phyloP scores from a whole-genome alignment of 2,888 invertebrate species.

The Ceriagrion tenellum region DNA sequence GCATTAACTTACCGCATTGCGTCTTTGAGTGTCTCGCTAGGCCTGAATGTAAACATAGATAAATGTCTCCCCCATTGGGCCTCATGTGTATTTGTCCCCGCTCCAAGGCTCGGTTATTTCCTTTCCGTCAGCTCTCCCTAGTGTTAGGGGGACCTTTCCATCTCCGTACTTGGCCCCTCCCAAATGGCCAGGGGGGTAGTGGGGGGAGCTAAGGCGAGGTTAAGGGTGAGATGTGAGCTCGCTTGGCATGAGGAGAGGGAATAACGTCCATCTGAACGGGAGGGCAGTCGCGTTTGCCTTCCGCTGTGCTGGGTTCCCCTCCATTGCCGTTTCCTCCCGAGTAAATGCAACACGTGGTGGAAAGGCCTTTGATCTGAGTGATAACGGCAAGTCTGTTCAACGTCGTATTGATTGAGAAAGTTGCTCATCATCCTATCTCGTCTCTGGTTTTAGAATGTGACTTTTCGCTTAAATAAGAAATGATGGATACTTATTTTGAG shows the following conservation, averaged over 20 bases:
- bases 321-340: neutral
- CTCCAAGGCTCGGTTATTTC: neutral
- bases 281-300: slow-evolving; percentile 20
- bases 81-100: neutral
- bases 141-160: neutral
- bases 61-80: neutral
- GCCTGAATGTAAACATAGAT: neutral
- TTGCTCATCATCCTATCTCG: neutral
- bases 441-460: neutral
- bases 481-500: too few species aligned
- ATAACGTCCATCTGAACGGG: neutral
- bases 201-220: too few species aligned
- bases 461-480: too few species aligned
- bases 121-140: neutral
- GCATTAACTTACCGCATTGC: neutral
- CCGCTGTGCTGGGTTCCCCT: neutral
- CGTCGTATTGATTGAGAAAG: neutral
- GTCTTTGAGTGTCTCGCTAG: neutral
- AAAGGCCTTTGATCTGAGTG: slow-evolving; percentile 30
- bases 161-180: neutral
- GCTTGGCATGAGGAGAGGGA: neutral
- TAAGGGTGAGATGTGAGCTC: neutral
- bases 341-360: slow-evolving; percentile 22
- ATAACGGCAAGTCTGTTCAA: neutral
- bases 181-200: neutral